These are phyloP conservation scores for Dasypus novemcinctus DNA, from an alignment of 2,113 vertebrate genomes.

Conservation along the genomic window DNA sequence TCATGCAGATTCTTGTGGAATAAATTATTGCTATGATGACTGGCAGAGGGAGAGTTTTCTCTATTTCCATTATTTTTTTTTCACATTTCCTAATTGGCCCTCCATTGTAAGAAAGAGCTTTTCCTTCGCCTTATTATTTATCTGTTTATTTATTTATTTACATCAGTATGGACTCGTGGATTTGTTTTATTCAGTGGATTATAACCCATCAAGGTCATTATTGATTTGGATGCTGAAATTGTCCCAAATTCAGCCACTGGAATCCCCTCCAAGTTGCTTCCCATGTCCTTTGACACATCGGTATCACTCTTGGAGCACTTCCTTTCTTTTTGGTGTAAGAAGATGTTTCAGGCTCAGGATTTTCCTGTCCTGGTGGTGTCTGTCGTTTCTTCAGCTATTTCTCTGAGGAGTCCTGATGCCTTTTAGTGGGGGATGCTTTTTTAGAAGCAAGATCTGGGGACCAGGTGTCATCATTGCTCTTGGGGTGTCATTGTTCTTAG, in stretches of 20 bases:
- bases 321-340: neutral
- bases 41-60: constrained; percentile 10
- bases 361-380: neutral
- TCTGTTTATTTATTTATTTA: too few species aligned
- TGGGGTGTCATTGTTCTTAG: neutral
- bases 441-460: neutral
- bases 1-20: neutral
- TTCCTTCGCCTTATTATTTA: neutral
- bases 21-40: neutral
- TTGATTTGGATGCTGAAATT: constrained; percentile 27
- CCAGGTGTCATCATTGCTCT: neutral
- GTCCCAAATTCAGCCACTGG: neutral
- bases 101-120: neutral
- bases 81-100: neutral
- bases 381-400: constrained; percentile 29
- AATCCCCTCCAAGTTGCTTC: neutral
- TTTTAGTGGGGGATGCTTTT: constrained; percentile 5
- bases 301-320: neutral
- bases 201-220: neutral
- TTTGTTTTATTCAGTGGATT: constrained; percentile 20
- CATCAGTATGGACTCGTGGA: neutral
- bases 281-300: neutral
- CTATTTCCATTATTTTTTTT: neutral
- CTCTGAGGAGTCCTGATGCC: neutral
- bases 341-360: neutral